A percentile compares a stretch with the other conserved stretches of the same genome.
Evolutionary conservation across 2,113 vertebrate species (phyloP).

Genomic region (Tylochromis polylepis): DNA sequence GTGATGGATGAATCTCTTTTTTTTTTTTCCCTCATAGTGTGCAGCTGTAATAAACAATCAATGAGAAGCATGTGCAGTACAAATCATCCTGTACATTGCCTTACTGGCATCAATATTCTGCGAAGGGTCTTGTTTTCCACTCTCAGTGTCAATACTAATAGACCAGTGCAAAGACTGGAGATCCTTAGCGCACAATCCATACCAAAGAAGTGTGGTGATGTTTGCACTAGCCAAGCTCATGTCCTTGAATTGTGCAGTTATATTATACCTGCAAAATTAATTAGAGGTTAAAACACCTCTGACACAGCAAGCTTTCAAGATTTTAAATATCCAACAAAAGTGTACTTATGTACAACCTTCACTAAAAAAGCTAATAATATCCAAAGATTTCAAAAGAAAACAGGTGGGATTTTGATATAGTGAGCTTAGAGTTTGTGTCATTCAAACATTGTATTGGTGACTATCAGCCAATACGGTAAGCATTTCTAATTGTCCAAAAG

Average conservation of each 20-base stretch:
- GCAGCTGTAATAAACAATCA: conserved; percentile 67
- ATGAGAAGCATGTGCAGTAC: conserved; percentile 59
- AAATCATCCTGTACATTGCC: conserved; percentile 44
- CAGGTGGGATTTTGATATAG: neutral
- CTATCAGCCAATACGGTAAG: neutral
- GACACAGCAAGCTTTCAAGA: neutral
- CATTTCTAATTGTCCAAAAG: neutral
- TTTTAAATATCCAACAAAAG: neutral
- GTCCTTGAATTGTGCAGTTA: neutral
- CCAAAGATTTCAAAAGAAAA: neutral
- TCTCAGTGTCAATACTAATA: conserved; percentile 64
- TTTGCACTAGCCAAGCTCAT: neutral
- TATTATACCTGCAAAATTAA: neutral
- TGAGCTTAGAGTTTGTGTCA: neutral
- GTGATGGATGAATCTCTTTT: conserved; percentile 60
- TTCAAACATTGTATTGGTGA: neutral
- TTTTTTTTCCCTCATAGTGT: neutral
- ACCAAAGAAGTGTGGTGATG: conserved; percentile 12
- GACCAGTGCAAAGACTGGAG: conserved; percentile 43
- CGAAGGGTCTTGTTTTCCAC: conserved; percentile 58
- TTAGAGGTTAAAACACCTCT: neutral
- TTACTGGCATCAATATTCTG: conserved; percentile 58
- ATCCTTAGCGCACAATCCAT: conserved; percentile 32
- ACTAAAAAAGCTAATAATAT: neutral
- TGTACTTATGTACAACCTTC: neutral